Evolutionary conservation across 1,140 invertebrate genomes (phyloP).

Genomic region (Drosophila biarmipes): DNA sequence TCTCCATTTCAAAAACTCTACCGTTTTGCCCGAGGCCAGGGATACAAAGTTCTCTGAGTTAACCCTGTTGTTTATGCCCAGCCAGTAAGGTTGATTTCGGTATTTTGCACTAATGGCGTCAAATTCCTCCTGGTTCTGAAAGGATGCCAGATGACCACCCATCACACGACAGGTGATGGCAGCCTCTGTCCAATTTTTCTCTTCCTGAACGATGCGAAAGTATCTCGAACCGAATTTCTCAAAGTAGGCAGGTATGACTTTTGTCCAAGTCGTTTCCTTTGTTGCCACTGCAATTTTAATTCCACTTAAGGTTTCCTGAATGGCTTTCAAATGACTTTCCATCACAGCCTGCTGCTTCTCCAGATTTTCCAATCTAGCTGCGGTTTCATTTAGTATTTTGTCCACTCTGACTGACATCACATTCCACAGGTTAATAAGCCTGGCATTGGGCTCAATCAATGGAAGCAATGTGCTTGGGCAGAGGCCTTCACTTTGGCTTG

Average conservation of each 20-base stretch:
- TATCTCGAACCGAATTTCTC: background rate
- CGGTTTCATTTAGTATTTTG: background rate
- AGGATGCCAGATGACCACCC: background rate
- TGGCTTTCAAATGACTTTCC: background rate
- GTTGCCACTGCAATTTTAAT: background rate
- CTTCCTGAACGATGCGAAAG: background rate
- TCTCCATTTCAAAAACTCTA: background rate
- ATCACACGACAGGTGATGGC: background rate
- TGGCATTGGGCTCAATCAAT: background rate
- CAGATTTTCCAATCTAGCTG: background rate
- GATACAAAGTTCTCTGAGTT: background rate
- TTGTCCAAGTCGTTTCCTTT: background rate
- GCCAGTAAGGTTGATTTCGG: background rate
- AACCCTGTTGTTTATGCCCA: background rate
- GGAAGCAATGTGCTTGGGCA: background rate
- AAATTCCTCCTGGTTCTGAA: constrained; percentile 1
- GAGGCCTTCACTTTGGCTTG: background rate
- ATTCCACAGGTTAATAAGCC: background rate
- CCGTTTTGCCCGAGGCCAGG: background rate
- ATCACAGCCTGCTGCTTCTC: background rate
- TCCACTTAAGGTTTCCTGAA: background rate
- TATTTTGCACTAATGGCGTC: background rate
- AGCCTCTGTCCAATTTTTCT: background rate
- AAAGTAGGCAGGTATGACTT: background rate
- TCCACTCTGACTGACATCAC: background rate